phyloP scores from a whole-genome alignment of 2,113 vertebrate species.

The Mugil cephalus region DNA sequence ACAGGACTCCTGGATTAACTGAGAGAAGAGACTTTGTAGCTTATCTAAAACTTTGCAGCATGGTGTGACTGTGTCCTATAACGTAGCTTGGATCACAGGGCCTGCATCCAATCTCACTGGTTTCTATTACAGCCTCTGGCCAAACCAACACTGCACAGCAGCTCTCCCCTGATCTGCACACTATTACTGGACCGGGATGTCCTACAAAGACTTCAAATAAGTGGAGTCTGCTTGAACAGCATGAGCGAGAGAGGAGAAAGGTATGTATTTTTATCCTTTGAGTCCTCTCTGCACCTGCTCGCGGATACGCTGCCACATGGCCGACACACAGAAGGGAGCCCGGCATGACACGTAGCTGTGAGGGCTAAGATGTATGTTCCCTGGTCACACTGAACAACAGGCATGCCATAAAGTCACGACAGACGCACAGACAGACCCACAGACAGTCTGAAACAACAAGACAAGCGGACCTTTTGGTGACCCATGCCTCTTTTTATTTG shows the following conservation, averaged over 20 bases:
- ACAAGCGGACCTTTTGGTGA: slow-evolving; percentile 21
- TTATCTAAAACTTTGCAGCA: slow-evolving; percentile 52
- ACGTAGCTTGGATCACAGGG: slow-evolving; percentile 45
- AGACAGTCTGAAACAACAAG: slow-evolving; percentile 17
- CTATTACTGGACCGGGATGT: slow-evolving; percentile 35
- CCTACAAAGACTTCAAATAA: slow-evolving; percentile 62
- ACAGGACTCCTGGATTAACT: slow-evolving; percentile 35
- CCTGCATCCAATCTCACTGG: slow-evolving; percentile 41
- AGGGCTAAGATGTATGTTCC: not conserved
- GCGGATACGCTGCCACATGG: not conserved
- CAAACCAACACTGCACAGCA: slow-evolving; percentile 25
- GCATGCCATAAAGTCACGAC: slow-evolving; percentile 14
- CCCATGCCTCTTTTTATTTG: slow-evolving; percentile 25
- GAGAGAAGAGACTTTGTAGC: slow-evolving; percentile 31
- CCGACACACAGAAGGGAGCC: not conserved
- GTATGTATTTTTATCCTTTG: slow-evolving; percentile 44
- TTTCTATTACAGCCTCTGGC: slow-evolving; percentile 51
- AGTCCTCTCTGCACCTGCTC: slow-evolving; percentile 22
- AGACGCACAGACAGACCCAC: slow-evolving; percentile 14
- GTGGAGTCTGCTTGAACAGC: slow-evolving; percentile 16
- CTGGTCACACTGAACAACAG: not conserved
- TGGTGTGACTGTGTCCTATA: slow-evolving; percentile 45
- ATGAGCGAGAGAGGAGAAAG: not conserved
- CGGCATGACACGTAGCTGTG: not conserved
- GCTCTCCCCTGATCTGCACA: slow-evolving; percentile 6